These are phyloP conservation scores for Eumerus sabulonum DNA, from an alignment of 2,888 invertebrate species.

Conservation along the genomic window DNA sequence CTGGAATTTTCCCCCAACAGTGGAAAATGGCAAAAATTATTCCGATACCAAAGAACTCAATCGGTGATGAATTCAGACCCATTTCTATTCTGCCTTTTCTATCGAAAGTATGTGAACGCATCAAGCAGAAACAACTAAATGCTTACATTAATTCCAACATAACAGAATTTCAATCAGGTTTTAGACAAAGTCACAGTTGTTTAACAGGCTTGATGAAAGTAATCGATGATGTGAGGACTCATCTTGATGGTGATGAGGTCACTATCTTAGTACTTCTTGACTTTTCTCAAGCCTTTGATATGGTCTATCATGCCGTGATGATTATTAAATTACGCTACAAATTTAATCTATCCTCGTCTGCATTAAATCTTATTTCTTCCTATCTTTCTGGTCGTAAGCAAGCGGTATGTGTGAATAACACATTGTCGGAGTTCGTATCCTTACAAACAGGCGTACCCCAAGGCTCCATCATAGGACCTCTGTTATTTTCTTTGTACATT, in stretches of 20 bases:
- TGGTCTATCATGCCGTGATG: neutral
- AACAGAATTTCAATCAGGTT: neutral
- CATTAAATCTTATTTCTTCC: neutral
- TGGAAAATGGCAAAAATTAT: constrained; percentile 5
- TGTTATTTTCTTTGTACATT: neutral
- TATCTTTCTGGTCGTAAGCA: neutral
- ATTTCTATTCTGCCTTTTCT: neutral
- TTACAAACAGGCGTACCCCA: neutral
- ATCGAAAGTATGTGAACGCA: constrained; percentile 7
- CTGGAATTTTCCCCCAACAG: neutral
- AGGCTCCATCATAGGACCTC: neutral
- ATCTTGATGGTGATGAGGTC: neutral
- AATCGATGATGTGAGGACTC: neutral
- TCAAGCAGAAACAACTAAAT: constrained; percentile 13
- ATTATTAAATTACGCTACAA: neutral
- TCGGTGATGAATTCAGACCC: neutral
- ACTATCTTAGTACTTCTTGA: constrained; percentile 8
- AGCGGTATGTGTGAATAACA: neutral
- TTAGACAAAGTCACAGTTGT: neutral
- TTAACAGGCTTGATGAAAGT: too few species aligned
- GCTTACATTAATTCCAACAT: neutral
- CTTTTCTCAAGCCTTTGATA: too few species aligned
- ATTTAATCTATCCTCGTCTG: neutral
- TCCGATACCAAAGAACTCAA: constrained; percentile 7
- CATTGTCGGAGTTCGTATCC: neutral